phyloP scores from a whole-genome alignment of 2,113 vertebrate species.

The Pomatostomus ruficeps region DNA sequence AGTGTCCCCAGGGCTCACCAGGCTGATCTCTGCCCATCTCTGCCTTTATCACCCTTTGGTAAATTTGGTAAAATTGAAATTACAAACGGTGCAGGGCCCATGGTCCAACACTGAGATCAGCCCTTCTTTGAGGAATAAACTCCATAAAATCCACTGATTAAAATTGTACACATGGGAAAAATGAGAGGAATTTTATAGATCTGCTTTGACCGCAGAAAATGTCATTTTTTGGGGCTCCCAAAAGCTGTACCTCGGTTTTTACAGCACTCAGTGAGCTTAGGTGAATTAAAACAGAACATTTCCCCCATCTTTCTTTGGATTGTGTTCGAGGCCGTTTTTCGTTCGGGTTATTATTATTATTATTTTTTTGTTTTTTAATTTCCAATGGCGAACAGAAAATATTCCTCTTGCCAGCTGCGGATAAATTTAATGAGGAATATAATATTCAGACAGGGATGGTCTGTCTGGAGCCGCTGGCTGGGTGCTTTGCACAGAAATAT shows the following conservation, averaged over 20 bases:
- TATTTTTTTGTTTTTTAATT: constrained; percentile 31
- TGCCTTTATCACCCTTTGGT: not conserved
- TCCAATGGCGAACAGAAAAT: constrained; percentile 7
- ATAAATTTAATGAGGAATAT: constrained; percentile 64
- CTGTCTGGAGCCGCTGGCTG: constrained; percentile 29
- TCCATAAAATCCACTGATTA: constrained; percentile 31
- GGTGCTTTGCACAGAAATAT: constrained; percentile 53
- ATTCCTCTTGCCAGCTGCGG: constrained; percentile 19
- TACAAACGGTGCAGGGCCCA: not conserved
- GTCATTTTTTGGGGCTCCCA: constrained; percentile 10
- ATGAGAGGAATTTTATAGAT: constrained; percentile 31
- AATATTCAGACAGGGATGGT: constrained; percentile 36
- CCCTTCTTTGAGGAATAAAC: not conserved
- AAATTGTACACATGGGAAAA: not conserved
- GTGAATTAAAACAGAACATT: constrained; percentile 48
- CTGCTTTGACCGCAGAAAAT: constrained; percentile 32
- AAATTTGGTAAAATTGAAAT: not conserved
- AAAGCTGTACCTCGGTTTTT: constrained; percentile 3
- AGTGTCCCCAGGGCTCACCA: not conserved
- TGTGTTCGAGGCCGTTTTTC: constrained; percentile 21
- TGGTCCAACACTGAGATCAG: not conserved
- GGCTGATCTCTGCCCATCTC: not conserved
- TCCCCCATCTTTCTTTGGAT: not conserved
- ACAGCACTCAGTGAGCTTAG: not conserved
- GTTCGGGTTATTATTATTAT: not conserved